phyloP scores from a whole-genome alignment of 2,888 invertebrate species.

The Drosophila histrio region DNA sequence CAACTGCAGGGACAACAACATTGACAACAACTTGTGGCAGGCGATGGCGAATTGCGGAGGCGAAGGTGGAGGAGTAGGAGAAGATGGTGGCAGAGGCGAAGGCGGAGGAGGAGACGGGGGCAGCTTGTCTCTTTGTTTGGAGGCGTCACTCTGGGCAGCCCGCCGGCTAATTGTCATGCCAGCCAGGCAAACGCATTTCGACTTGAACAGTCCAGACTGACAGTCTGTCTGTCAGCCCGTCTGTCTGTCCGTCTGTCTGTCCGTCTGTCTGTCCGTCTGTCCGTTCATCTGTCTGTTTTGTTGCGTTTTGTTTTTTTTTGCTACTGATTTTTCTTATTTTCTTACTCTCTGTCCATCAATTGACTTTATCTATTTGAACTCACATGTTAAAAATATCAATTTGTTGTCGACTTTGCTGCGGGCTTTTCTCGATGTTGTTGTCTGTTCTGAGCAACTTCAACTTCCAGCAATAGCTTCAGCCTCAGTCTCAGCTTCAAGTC shows the following conservation, averaged over 20 bases:
- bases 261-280: not conserved
- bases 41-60: not conserved
- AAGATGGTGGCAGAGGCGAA: not conserved
- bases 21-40: slow-evolving; percentile 56
- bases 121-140: slow-evolving; percentile 63
- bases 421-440: slow-evolving; percentile 32
- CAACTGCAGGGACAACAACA: slow-evolving; percentile 38
- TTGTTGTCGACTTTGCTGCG: slow-evolving; percentile 70
- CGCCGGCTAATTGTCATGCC: slow-evolving; percentile 76
- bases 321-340: slow-evolving; percentile 76
- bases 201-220: slow-evolving; percentile 34
- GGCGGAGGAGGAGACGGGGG: slow-evolving; percentile 6
- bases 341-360: slow-evolving; percentile 73
- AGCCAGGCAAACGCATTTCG: slow-evolving; percentile 69
- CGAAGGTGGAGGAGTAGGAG: not conserved
- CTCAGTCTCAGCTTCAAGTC: slow-evolving; percentile 6
- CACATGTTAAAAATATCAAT: slow-evolving; percentile 77
- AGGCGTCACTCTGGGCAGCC: slow-evolving; percentile 70
- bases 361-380: slow-evolving; percentile 79
- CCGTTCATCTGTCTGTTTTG: slow-evolving; percentile 17
- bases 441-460: slow-evolving; percentile 11
- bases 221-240: not conserved
- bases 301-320: slow-evolving; percentile 39
- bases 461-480: slow-evolving; percentile 7
- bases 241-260: slow-evolving; percentile 3